These are phyloP conservation scores for Nycteola revayana DNA, from an alignment of 2,888 invertebrate genomes.

Conservation along the genomic window DNA sequence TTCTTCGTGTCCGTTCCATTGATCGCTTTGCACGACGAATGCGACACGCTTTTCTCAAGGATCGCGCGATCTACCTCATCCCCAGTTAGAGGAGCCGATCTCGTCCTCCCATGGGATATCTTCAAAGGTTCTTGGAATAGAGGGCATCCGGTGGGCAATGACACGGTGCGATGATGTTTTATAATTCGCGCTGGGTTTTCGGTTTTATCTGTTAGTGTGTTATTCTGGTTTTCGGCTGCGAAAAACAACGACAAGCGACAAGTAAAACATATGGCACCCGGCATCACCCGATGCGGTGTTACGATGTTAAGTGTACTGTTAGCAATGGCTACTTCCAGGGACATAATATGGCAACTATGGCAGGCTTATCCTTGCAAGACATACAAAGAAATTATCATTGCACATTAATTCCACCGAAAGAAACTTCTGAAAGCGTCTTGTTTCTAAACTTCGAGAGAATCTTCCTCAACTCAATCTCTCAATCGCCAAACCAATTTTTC, in stretches of 20 bases:
- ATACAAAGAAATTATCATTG: too few species aligned
- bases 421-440: too few species aligned
- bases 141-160: constrained; percentile 64
- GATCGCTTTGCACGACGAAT: constrained; percentile 61
- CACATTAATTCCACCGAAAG: too few species aligned
- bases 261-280: constrained; percentile 70
- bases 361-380: too few species aligned
- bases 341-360: too few species aligned
- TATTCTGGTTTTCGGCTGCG: constrained; percentile 76
- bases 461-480: too few species aligned
- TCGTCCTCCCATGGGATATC: constrained; percentile 84
- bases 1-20: constrained; percentile 61
- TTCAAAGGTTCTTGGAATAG: constrained; percentile 61
- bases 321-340: constrained; percentile 26
- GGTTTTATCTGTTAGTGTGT: constrained; percentile 69
- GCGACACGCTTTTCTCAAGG: constrained; percentile 54
- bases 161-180: constrained; percentile 69
- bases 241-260: constrained; percentile 73
- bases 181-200: constrained; percentile 47
- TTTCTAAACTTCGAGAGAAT: too few species aligned
- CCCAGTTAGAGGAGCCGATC: constrained; percentile 85
- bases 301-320: constrained; percentile 33
- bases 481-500: too few species aligned
- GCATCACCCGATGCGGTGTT: constrained; percentile 62
- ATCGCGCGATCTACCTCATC: constrained; percentile 65